These are phyloP conservation scores for Potorous gilbertii DNA, from an alignment of 2,797 vertebrate genomes.

Conservation along the genomic window DNA sequence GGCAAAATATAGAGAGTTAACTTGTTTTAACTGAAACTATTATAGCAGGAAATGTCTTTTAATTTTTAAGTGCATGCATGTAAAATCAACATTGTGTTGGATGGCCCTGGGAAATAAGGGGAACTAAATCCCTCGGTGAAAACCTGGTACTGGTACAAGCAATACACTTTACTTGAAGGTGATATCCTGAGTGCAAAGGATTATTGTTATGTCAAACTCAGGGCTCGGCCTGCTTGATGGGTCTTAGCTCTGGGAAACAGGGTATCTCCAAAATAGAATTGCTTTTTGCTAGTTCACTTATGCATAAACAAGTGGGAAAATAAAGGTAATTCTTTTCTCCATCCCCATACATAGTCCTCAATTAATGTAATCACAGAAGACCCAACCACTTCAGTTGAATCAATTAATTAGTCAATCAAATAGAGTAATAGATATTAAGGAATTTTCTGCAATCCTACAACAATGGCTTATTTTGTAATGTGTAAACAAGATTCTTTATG, in stretches of 20 bases:
- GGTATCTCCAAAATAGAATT: neutral
- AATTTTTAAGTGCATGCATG: neutral
- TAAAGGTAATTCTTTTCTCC: neutral
- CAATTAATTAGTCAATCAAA: neutral
- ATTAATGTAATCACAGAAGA: neutral
- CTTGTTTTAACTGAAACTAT: neutral
- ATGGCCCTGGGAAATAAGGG: too few species aligned
- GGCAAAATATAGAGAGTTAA: neutral
- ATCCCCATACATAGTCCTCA: neutral
- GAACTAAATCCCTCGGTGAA: too few species aligned
- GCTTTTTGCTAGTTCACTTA: neutral
- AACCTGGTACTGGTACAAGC: too few species aligned
- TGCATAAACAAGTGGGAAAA: neutral
- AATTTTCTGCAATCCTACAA: neutral
- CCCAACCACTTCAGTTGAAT: neutral
- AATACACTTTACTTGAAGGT: too few species aligned
- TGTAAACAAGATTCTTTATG: neutral
- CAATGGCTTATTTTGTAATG: neutral
- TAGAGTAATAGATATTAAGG: neutral
- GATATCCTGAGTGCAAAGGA: too few species aligned
- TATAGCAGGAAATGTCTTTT: neutral
- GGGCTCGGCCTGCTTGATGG: too few species aligned
- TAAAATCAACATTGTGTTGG: neutral
- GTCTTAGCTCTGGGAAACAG: too few species aligned
- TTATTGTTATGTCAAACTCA: too few species aligned